phyloP scores from a whole-genome alignment of 37 sponge, comb jelly and placozoan genomes.

The Theonella swinhoei region DNA sequence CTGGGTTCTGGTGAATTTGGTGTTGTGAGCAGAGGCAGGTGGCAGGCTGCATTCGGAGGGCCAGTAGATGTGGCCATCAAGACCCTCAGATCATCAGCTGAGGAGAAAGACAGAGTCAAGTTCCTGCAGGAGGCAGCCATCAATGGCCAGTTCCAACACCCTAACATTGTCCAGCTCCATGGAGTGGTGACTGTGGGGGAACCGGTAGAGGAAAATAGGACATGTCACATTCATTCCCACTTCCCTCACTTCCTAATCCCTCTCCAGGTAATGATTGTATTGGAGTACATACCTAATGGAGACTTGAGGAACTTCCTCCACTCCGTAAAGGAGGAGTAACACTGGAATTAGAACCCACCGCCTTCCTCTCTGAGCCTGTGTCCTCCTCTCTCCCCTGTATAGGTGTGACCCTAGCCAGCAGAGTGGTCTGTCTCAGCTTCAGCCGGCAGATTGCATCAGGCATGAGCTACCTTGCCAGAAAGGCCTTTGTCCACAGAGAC shows the following conservation, averaged over 20 bases:
- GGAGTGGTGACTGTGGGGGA: conserved; percentile 66
- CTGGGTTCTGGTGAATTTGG: conserved; percentile 58
- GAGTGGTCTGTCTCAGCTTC: neutral
- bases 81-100: conserved; percentile 2
- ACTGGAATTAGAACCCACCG: neutral
- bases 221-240: too few species aligned
- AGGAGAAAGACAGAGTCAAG: conserved; percentile 38
- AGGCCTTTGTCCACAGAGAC: conserved; percentile 3
- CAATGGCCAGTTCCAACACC: conserved; percentile 27
- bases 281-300: conserved; percentile 69
- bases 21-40: conserved; percentile 15
- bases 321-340: conserved; percentile 8
- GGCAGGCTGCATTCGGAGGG: conserved; percentile 9
- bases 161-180: conserved; percentile 41
- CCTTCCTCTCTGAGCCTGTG: neutral
- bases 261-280: conserved; percentile 73
- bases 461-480: conserved; percentile 2
- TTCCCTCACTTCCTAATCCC: too few species aligned
- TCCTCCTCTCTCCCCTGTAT: neutral
- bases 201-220: conserved; percentile 27
- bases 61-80: conserved; percentile 42
- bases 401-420: neutral
- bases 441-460: neutral
- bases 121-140: conserved; percentile 66
- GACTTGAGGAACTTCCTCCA: conserved; percentile 47